Evolutionary conservation across 2,888 invertebrate species (phyloP).

Genomic region (Lucinisca nassula): DNA sequence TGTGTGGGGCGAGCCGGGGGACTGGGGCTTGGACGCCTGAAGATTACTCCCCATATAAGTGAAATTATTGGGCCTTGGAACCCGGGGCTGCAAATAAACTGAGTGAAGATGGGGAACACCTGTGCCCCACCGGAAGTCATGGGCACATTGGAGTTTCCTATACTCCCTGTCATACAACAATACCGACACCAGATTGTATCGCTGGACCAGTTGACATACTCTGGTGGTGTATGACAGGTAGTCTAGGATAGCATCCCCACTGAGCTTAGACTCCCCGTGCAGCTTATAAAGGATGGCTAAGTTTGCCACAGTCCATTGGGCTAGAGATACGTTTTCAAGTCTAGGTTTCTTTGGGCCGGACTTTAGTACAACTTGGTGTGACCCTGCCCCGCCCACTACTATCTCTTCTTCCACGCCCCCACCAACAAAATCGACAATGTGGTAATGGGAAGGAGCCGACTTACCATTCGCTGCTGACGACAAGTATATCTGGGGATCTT

Average conservation of each 20-base stretch:
- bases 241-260: background rate
- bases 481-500: background rate
- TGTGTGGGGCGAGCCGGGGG: background rate
- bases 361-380: background rate
- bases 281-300: background rate
- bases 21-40: background rate
- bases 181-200: background rate
- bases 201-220: background rate
- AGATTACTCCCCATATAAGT: too few relatives aligned
- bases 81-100: background rate
- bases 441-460: background rate
- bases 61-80: too few relatives aligned
- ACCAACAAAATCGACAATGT: background rate
- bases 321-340: background rate
- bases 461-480: background rate
- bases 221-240: background rate
- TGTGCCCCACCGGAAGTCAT: background rate
- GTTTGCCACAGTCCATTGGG: background rate
- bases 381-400: background rate
- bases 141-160: background rate
- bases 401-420: background rate
- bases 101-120: background rate
- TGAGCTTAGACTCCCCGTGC: background rate
- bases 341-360: background rate
- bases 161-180: conserved; percentile 1